A percentile compares a stretch with the other conserved stretches of the same genome.
Conservation (phyloP, 2,797 vertebrate species). For the Gymnothorax javanicus region DNA sequence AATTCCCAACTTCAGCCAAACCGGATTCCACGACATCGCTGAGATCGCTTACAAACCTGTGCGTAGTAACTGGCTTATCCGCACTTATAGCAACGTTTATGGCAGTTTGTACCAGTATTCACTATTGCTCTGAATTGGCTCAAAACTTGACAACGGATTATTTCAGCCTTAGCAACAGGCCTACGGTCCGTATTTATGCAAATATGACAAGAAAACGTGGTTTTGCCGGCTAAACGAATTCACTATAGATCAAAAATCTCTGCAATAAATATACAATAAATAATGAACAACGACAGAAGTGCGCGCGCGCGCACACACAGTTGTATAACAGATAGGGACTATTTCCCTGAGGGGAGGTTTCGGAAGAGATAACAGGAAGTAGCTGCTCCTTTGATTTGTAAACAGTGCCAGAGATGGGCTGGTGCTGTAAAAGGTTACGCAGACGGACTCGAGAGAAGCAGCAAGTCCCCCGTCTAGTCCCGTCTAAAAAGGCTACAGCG, state of each 20-base stretch:
- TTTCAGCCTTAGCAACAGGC: not conserved
- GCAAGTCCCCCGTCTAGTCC: too few species aligned
- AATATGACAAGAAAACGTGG: not conserved
- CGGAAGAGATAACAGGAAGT: slow-evolving; percentile 39
- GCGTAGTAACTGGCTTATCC: too few species aligned
- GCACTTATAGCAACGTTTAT: not conserved
- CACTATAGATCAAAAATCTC: not conserved
- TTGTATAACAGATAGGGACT: slow-evolving; percentile 29
- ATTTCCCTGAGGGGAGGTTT: slow-evolving; percentile 34
- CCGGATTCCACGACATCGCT: not conserved
- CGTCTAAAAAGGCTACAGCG: too few species aligned
- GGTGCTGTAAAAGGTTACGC: not conserved
- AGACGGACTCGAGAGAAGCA: not conserved
- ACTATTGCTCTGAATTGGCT: not conserved
- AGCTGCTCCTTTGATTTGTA: slow-evolving; percentile 51
- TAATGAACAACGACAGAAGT: not conserved
- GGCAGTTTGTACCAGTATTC: not conserved
- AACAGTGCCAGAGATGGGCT: slow-evolving; percentile 33
- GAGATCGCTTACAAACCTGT: not conserved
- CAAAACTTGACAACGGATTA: not conserved
- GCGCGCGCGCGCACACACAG: not conserved
- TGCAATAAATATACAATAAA: not conserved
- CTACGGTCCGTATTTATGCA: not conserved
- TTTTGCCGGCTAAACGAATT: not conserved
- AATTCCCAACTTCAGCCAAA: not conserved